Base-by-base conservation (phyloP, 2,797 vertebrate species). In the Muraenolepis orangiensis region DNA sequence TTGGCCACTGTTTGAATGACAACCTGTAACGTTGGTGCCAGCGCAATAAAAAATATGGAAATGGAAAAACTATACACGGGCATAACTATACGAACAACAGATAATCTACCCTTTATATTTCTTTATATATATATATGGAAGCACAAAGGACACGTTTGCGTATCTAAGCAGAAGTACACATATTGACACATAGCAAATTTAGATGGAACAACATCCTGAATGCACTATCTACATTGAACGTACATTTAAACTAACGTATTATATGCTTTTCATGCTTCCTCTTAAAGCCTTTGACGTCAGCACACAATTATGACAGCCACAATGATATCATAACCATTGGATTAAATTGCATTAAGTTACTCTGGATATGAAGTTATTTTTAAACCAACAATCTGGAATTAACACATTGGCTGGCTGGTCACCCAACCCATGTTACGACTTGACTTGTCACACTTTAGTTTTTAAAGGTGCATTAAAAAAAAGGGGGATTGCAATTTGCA, bases 1-100 rank as follows among this genome's bases (percentile, higher is more conserved):
- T 74, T 66, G 38, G 76, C 83, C 84, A 76, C 78, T 78, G 84
- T 81, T 88, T 86, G 82, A 83, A 57, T 66, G 78, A 86, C n/a
- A n/a, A n/a, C n/a, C n/a, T n/a, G n/a, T n/a, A n/a, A n/a, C n/a
- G n/a, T 70, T 80, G 78, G 74, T 69, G 73, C 66, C 66, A 61
- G 71, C 31, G 26, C 73, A 69, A 72, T 61, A 10, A 34, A 6
- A 18, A 46, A n/a, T n/a, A n/a, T n/a, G n/a, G n/a, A n/a, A 14
- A 18, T 46, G 8, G 4, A 51, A 51, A 2, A 51, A 51, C n/a
- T n/a, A n/a, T n/a, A 51, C 16, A 51, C 18, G 18, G 42, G 18
- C 18, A 51, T 20, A 51, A 16, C 18, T 18, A 64, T 64, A 64
- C 10, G 7, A 18, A 14, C 2, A 14, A 42, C 40, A 14, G 16